A percentile compares a stretch with the other conserved stretches of the same genome.
Evolutionary conservation across 2,113 vertebrate species (phyloP).

Genomic region (Damaliscus lunatus): DNA sequence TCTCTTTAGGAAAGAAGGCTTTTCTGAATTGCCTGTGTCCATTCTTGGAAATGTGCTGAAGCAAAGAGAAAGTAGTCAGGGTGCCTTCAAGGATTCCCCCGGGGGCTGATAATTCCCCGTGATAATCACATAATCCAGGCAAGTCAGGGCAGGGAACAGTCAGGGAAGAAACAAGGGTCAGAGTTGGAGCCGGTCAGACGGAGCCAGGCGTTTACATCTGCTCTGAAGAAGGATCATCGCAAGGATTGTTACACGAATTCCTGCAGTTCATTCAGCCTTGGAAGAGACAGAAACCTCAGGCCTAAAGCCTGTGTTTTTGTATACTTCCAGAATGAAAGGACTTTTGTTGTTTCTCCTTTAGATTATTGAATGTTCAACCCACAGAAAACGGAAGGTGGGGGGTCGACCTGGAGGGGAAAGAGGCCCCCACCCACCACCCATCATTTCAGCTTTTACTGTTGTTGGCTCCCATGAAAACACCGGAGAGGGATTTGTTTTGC

Average conservation of each 20-base stretch:
- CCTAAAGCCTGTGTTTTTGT: background rate
- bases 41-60: background rate
- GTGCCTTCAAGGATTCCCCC: background rate
- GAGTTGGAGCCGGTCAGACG: background rate
- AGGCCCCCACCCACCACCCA: background rate
- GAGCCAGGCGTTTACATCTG: rapidly evolving
- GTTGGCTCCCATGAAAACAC: background rate
- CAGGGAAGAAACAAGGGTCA: background rate
- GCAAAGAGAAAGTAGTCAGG: background rate
- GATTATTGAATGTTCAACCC: background rate
- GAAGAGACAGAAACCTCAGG: background rate
- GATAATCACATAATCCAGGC: background rate
- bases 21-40: background rate
- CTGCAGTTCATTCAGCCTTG: background rate
- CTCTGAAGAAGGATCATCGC: background rate
- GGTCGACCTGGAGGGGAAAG: background rate
- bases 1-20: background rate
- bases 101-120: background rate
- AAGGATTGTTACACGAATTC: background rate
- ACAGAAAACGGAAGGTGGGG: background rate
- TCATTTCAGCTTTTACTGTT: background rate
- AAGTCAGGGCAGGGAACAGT: background rate
- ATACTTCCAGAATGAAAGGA: background rate
- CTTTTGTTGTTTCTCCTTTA: background rate
- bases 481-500: background rate